These are phyloP conservation scores for Electrona antarctica DNA, from an alignment of 2,113 vertebrate genomes.

Conservation along the genomic window DNA sequence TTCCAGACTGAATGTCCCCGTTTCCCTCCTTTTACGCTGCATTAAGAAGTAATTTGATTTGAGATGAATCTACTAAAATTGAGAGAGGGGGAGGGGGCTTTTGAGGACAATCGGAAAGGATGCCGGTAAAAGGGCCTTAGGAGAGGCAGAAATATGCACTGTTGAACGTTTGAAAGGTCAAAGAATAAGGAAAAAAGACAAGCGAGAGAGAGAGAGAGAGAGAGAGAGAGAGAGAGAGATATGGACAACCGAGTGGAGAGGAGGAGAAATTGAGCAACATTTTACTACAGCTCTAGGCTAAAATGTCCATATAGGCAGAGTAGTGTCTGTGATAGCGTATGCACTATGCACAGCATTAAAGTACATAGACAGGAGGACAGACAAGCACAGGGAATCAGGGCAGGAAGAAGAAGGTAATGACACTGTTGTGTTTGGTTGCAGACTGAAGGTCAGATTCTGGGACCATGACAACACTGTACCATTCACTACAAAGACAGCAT, in stretches of 20 bases:
- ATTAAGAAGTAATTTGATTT: constrained; percentile 55
- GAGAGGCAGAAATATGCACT: constrained; percentile 4
- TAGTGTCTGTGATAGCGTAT: not conserved
- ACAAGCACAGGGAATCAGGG: not conserved
- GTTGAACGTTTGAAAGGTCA: constrained; percentile 16
- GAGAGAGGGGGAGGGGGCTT: constrained; percentile 23
- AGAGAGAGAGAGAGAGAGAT: not conserved
- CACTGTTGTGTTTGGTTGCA: too few species aligned
- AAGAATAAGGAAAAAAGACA: constrained; percentile 15
- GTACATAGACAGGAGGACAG: too few species aligned
- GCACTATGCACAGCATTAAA: too few species aligned
- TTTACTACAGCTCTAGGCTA: too few species aligned
- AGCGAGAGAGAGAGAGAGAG: not conserved
- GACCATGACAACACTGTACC: too few species aligned
- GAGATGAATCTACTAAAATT: constrained; percentile 56
- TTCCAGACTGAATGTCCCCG: constrained; percentile 43
- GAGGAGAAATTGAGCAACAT: not conserved
- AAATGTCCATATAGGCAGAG: not conserved
- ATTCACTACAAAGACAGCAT: too few species aligned
- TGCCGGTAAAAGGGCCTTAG: constrained; percentile 19
- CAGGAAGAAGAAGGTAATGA: not conserved
- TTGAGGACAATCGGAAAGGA: constrained; percentile 42
- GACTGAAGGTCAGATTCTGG: too few species aligned
- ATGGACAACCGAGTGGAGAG: not conserved
- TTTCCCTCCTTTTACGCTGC: constrained; percentile 48